Evolutionary conservation across 2,888 invertebrate genomes (phyloP), one percentile per base, ranked within the genome.

Genomic region (Ormia ochracea): DNA sequence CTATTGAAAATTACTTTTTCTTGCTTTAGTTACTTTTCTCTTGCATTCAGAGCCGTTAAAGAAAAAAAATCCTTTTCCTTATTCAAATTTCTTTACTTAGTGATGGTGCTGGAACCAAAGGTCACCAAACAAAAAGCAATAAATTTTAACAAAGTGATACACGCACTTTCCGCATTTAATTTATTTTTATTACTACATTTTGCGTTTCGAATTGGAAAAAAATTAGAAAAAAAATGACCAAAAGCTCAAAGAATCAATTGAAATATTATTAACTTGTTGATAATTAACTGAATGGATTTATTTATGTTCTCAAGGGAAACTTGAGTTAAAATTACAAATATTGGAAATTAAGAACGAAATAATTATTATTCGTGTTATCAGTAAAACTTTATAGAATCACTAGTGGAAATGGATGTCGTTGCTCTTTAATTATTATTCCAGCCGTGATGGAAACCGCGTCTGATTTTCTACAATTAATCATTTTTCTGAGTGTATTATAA

Each of bases 241-340:
- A n/a, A n/a, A n/a, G n/a, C n/a, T 52, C 38, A 19, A 21, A 17
- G 33, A 66, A 48, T 28, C 5, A 33, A 28, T 50, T 56, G 1
- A 70, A 19, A 41, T 45, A 23, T 54, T 70, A 78, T 80, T 78
- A 72, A 68, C 73, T 80, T 73, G 61, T 38, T 78, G 76, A 79
- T 72, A 69, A 56, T 56, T 81, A 75, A 82, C 81, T 81, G 80
- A 77, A 81, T 69, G 73, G 69, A 82, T 82, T 83, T 81, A 82
- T 82, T 80, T 52, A 26, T 50, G 4, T 56, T 59, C 10, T 19
- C 7, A 19, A n/a, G 26, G 14, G 12, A 73, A 58, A 54, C 14
- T 69, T 21, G 36, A 58, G 33, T 76, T 58, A 28, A 59, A 38
- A 59, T 48, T 43, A 61, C 52, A 61, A 19, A 52, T 65, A 41